These are phyloP conservation scores for Caenorhabditis sinica DNA, from an alignment of 2,888 invertebrate species.

Conservation along the genomic window DNA sequence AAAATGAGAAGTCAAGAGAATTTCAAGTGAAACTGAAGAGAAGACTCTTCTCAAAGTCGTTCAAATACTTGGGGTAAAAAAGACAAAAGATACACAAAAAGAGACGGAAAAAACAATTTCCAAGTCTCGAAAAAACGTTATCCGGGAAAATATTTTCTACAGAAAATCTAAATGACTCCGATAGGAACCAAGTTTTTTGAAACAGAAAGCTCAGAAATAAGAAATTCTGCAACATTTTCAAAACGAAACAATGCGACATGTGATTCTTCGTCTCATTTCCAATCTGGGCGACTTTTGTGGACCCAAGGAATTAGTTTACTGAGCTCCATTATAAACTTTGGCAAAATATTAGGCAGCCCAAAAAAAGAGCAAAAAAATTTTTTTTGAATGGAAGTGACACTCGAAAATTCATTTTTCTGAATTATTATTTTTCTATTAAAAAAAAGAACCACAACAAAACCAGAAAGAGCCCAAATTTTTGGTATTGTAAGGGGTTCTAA, in stretches of 20 bases:
- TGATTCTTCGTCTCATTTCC: conserved; percentile 4
- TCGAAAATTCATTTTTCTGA: background rate
- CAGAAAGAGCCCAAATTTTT: conserved; percentile 29
- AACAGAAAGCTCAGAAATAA: background rate
- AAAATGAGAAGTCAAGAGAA: conserved; percentile 4
- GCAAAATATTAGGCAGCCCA: conserved; percentile 35
- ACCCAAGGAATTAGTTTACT: conserved; percentile 36
- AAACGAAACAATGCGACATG: conserved; percentile 19
- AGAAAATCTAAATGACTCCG: background rate
- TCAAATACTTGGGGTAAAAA: conserved; percentile 8
- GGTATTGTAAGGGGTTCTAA: background rate
- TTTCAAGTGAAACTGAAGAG: background rate
- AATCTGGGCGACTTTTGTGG: conserved; percentile 11
- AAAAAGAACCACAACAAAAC: background rate
- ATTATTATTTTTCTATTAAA: background rate
- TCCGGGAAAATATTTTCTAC: background rate
- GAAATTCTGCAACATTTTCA: background rate
- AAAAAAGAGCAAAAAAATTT: conserved; percentile 15
- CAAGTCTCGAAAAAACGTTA: conserved; percentile 12
- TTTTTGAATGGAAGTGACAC: conserved; percentile 37
- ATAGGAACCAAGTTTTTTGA: background rate
- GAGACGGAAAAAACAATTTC: conserved; percentile 37
- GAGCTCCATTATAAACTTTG: conserved; percentile 48
- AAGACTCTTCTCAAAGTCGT: conserved; percentile 12
- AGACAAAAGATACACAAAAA: conserved; percentile 35